Conservation (phyloP, 2,113 vertebrate genomes). For the Menura novaehollandiae region DNA sequence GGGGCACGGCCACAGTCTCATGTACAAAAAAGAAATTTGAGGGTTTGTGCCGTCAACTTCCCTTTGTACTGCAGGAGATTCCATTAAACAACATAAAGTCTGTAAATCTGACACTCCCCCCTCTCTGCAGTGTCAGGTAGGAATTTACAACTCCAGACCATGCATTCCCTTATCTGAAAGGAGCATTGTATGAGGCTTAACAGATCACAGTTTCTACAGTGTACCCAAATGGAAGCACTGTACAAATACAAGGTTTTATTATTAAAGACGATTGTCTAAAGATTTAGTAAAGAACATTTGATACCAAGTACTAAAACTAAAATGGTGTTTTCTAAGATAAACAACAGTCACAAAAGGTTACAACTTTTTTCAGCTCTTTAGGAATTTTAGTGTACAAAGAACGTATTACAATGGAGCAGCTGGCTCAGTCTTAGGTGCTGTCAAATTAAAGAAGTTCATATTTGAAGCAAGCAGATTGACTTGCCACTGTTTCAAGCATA, state of each 20-base stretch:
- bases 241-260: neutral
- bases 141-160: conserved; percentile 19
- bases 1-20: neutral
- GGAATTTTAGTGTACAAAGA: neutral
- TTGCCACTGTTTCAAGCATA: neutral
- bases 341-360: neutral
- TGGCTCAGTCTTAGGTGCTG: neutral
- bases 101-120: neutral
- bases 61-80: neutral
- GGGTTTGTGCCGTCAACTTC: neutral
- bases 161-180: neutral
- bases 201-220: neutral
- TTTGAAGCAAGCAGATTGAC: neutral
- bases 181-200: neutral
- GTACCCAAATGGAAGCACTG: neutral
- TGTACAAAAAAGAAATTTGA: neutral
- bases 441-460: neutral
- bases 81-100: neutral
- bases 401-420: neutral
- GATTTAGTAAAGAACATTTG: conserved; percentile 1
- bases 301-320: neutral
- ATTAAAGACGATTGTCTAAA: neutral
- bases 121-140: neutral
- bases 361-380: neutral
- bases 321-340: neutral